These are phyloP conservation scores for Branchellion lobata DNA, from an alignment of 2,888 invertebrate genomes.

Conservation along the genomic window DNA sequence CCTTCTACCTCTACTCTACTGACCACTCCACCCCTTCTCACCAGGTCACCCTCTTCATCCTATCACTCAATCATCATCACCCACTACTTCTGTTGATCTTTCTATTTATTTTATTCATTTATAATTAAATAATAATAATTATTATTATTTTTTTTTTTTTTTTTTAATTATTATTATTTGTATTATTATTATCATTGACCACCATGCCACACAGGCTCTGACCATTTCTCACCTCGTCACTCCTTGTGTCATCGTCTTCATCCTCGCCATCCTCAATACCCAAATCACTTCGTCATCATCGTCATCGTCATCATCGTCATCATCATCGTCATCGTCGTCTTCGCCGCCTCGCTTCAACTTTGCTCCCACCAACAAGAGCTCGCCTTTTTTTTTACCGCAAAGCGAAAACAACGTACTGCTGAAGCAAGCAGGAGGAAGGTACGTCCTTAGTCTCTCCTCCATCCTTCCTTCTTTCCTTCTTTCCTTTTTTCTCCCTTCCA, in stretches of 20 bases:
- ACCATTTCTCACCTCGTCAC: constrained; percentile 69
- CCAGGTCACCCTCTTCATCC: constrained; percentile 4
- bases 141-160: too few species aligned
- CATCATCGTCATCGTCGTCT: neutral
- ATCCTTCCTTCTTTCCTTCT: too few species aligned
- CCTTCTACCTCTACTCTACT: constrained; percentile 33
- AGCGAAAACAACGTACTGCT: neutral
- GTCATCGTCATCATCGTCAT: constrained; percentile 20
- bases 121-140: too few species aligned
- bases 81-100: neutral
- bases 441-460: too few species aligned
- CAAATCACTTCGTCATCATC: constrained; percentile 66
- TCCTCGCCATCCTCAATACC: constrained; percentile 76
- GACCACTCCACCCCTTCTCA: constrained; percentile 23
- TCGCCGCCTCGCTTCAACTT: neutral
- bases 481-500: too few species aligned
- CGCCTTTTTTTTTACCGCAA: neutral
- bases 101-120: neutral
- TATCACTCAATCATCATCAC: too few species aligned
- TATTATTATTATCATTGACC: neutral
- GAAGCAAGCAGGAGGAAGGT: neutral
- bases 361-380: neutral
- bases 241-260: constrained; percentile 74
- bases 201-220: constrained; percentile 54
- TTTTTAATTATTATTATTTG: neutral